Base-by-base conservation (phyloP, 2,113 vertebrate species). In the Brachyistius frenatus region DNA sequence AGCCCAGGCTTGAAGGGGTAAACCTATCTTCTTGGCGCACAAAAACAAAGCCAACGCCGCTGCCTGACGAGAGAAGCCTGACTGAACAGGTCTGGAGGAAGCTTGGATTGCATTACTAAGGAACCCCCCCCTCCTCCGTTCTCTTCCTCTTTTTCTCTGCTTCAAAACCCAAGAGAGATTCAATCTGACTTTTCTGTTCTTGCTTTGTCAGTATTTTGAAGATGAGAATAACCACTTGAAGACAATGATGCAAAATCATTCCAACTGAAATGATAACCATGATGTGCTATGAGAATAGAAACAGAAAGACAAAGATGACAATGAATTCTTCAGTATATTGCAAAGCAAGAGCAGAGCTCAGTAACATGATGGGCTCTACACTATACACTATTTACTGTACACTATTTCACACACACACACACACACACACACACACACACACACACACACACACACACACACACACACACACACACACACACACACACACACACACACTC, bases 31-130 rank as follows among this genome's bases (percentile, higher is more conserved):
- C 71, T 75, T 72, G 67, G 60, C 7, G 54, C 80, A 82, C 83
- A 85, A 69, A 87, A 80, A 90, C 81, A 91, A 89, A 88, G 86
- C 73, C 54, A 69, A 77, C 74, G 69, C 61, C 16, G 13, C 60
- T 75, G 78, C 54, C 50, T 86, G 88, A 90, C 79, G 61, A 78
- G 70, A 80, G 77, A 85, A 85, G 84, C 90, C 81, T 93, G 89
- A 93, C 88, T 86, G 85, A 91, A 91, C 86, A 89, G 84, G 90
- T 83, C 85, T 87, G 66, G 65, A 83, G 85, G 23, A 88, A 73
- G 77, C 58, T 73, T 78, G 69, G 46, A 57, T 86, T 79, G 63
- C 77, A 83, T 91, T 90, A 76, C 84, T 78, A 47, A 85, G 79
- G 44, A 79, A 64, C 78, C 33, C 44, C 66, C 41, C 55, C 47